Conservation (phyloP, 2,113 vertebrate genomes). For the Cyprinus carpio region DNA sequence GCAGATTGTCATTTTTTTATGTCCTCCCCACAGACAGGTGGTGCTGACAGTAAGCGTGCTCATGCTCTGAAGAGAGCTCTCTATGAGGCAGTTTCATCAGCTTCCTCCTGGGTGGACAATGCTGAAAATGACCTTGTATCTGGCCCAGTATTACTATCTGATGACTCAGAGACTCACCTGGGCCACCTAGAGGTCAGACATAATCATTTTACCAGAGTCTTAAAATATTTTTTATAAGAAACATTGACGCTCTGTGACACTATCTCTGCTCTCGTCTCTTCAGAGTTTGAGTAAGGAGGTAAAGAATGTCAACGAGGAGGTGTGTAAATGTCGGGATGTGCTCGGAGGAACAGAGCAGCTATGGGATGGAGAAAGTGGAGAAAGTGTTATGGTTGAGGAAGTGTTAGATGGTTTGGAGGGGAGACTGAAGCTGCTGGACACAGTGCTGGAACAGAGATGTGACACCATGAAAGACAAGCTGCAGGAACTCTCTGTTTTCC, state of each 20-base stretch:
- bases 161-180: slow-evolving; percentile 86
- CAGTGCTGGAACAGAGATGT: slow-evolving; percentile 82
- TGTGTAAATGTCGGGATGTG: slow-evolving; percentile 79
- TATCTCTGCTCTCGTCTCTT: not conserved
- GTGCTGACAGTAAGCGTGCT: slow-evolving; percentile 63
- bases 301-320: slow-evolving; percentile 85
- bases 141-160: slow-evolving; percentile 81
- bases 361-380: slow-evolving; percentile 79
- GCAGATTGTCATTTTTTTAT: not conserved
- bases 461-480: slow-evolving; percentile 83
- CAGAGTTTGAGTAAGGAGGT: slow-evolving; percentile 89
- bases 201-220: not conserved
- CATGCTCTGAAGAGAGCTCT: slow-evolving; percentile 80
- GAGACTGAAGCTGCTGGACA: slow-evolving; percentile 83
- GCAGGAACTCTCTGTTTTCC: slow-evolving; percentile 83
- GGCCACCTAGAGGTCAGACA: slow-evolving; percentile 83
- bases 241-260: not conserved
- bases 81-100: slow-evolving; percentile 82
- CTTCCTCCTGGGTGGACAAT: slow-evolving; percentile 86
- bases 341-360: slow-evolving; percentile 78
- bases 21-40: slow-evolving; percentile 68
- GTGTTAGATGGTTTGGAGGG: slow-evolving; percentile 84
- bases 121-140: slow-evolving; percentile 87
- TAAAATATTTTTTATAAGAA: not conserved
- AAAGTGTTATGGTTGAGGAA: slow-evolving; percentile 85